Percentiles rank a stretch among this genome's conserved stretches.
Evolutionary conservation across 2,113 vertebrate species (phyloP).

Genomic region (Xiphorhynchus elegans): DNA sequence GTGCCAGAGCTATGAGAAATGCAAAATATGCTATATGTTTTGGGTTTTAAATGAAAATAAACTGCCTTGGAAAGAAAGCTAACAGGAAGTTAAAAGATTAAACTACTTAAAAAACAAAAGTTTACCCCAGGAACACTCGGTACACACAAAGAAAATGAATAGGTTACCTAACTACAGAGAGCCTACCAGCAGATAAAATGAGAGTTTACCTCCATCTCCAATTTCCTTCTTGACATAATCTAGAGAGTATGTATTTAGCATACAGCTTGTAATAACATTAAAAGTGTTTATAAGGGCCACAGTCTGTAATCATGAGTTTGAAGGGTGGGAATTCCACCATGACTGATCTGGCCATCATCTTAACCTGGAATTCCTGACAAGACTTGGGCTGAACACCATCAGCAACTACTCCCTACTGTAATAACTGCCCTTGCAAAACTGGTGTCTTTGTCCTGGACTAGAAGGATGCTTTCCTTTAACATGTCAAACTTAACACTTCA

Average conservation of each 20-base stretch:
- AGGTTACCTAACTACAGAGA: not conserved
- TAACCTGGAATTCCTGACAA: not conserved
- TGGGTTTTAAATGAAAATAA: not conserved
- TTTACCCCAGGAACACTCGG: not conserved
- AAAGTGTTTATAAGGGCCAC: not conserved
- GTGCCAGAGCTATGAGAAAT: not conserved
- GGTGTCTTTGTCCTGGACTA: not conserved
- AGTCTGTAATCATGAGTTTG: constrained; percentile 32
- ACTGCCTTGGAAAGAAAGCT: not conserved
- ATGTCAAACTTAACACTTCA: not conserved
- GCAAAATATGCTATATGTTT: not conserved
- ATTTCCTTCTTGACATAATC: constrained; percentile 1
- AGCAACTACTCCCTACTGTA: not conserved
- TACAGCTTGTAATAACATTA: not conserved
- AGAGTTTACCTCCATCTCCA: not conserved
- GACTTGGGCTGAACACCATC: not conserved
- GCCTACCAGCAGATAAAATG: not conserved
- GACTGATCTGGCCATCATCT: not conserved
- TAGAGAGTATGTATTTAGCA: not conserved
- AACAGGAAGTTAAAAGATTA: not conserved
- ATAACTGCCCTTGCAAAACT: not conserved
- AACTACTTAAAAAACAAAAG: not conserved
- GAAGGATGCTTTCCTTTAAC: not conserved
- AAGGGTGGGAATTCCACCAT: constrained; percentile 17
- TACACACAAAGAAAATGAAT: not conserved